These are phyloP conservation scores for Acanthiza pusilla DNA, from an alignment of 2,797 vertebrate species.

Conservation along the genomic window DNA sequence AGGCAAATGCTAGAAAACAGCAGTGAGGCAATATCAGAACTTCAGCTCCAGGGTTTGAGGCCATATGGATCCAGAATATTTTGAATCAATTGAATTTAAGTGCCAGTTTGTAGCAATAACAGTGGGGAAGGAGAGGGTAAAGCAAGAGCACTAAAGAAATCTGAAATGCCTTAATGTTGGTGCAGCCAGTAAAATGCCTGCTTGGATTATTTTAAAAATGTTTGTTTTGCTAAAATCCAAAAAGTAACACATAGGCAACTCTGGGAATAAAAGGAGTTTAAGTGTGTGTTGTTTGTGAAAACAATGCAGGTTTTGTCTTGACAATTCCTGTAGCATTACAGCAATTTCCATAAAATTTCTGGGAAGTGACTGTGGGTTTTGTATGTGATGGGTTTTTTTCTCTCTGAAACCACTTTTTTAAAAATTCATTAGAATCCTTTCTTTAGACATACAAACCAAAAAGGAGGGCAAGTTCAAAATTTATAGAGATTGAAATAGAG, in stretches of 20 bases:
- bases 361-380: not conserved
- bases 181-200: constrained; percentile 58
- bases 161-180: constrained; percentile 60
- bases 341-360: not conserved
- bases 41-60: constrained; percentile 88
- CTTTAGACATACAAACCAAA: not conserved
- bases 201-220: constrained; percentile 66
- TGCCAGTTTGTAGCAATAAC: constrained; percentile 76
- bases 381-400: not conserved
- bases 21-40: constrained; percentile 86
- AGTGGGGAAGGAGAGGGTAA: constrained; percentile 70
- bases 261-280: constrained; percentile 22
- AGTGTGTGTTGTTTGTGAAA: not conserved
- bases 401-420: not conserved
- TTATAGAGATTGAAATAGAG: not conserved
- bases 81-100: constrained; percentile 82
- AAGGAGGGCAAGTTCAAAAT: not conserved
- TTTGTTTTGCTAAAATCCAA: constrained; percentile 63
- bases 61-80: constrained; percentile 94
- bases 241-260: constrained; percentile 29
- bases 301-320: constrained; percentile 22
- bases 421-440: not conserved
- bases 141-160: constrained; percentile 70
- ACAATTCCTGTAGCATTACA: not conserved
- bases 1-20: constrained; percentile 85